Conservation (phyloP, 2,888 invertebrate species). For the Tinea semifulvella region DNA sequence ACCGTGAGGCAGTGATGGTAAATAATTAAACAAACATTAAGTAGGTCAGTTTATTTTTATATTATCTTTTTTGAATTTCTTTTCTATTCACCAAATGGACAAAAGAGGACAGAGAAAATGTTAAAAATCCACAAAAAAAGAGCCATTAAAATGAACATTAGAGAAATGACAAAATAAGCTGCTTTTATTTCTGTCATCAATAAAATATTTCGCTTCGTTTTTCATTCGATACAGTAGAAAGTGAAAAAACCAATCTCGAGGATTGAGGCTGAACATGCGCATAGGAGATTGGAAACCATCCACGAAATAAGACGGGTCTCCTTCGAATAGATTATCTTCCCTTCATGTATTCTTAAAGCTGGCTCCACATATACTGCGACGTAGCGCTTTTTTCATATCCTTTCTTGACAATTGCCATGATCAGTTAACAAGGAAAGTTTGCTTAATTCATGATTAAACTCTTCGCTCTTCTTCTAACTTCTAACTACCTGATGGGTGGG, state of each 20-base stretch:
- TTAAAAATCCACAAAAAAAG: neutral
- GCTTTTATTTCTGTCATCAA: constrained; percentile 35
- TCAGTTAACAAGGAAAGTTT: too few species aligned
- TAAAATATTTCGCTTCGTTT: constrained; percentile 35
- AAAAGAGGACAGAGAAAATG: neutral
- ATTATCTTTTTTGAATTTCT: neutral
- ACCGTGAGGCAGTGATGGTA: too few species aligned
- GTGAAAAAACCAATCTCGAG: constrained; percentile 41
- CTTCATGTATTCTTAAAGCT: neutral
- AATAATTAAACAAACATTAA: too few species aligned
- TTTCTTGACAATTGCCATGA: too few species aligned
- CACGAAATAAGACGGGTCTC: constrained; percentile 32
- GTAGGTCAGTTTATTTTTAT: too few species aligned
- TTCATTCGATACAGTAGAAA: constrained; percentile 38
- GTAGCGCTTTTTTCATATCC: too few species aligned
- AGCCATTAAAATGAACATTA: constrained; percentile 11
- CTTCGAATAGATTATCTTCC: constrained; percentile 5
- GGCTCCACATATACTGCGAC: too few species aligned
- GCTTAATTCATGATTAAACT: too few species aligned
- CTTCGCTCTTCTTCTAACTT: too few species aligned
- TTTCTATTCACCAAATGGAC: neutral
- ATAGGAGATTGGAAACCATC: constrained; percentile 45
- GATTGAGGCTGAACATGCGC: constrained; percentile 46
- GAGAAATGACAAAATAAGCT: constrained; percentile 11
- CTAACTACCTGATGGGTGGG: too few species aligned